Conservation (phyloP, 2,888 invertebrate genomes). For the Rosalia funebris region DNA sequence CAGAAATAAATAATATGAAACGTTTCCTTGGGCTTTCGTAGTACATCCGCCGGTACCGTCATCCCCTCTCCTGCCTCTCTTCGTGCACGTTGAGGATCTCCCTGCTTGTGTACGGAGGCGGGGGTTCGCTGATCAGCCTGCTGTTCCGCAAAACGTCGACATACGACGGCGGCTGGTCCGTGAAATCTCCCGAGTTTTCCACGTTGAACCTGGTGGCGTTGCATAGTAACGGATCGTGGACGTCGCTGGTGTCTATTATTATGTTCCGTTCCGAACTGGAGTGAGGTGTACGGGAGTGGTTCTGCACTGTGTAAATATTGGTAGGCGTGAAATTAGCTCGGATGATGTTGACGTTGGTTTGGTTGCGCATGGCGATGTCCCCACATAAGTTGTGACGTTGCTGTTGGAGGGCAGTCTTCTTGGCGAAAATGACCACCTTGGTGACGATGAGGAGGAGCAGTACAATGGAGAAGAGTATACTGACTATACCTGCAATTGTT, state of each 20-base stretch:
- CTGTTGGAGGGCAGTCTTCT: constrained; percentile 51
- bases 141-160: constrained; percentile 53
- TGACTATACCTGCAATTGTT: constrained; percentile 55
- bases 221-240: constrained; percentile 54
- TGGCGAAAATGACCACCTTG: constrained; percentile 59
- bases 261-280: constrained; percentile 42
- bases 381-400: constrained; percentile 45
- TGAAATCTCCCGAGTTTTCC: constrained; percentile 34
- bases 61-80: constrained; percentile 36
- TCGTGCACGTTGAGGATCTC: constrained; percentile 50
- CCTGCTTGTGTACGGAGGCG: constrained; percentile 64
- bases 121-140: constrained; percentile 58
- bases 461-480: constrained; percentile 58
- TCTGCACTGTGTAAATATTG: constrained; percentile 47
- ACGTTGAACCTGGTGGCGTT: constrained; percentile 41
- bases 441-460: constrained; percentile 59
- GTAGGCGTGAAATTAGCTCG: constrained; percentile 42
- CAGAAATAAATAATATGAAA: not conserved
- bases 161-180: constrained; percentile 59
- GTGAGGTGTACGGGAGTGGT: constrained; percentile 42
- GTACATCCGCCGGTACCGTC: too few relatives aligned
- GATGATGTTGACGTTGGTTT: constrained; percentile 47
- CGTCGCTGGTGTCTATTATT: constrained; percentile 50
- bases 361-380: constrained; percentile 46
- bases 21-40: too few relatives aligned